phyloP scores from a whole-genome alignment of 2,888 invertebrate genomes.

The Vannuccia rotundouncinata region DNA sequence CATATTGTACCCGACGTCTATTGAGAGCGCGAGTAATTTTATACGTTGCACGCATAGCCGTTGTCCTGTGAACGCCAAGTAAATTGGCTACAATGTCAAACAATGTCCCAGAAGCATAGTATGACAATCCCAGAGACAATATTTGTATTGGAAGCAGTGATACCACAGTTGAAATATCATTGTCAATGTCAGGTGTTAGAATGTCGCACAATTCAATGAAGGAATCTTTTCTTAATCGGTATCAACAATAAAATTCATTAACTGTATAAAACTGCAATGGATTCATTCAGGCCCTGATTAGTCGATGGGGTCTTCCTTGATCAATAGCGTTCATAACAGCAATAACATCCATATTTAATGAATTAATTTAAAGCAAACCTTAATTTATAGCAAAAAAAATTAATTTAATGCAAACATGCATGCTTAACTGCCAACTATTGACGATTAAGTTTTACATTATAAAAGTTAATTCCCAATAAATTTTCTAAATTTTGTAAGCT shows the following conservation, averaged over 20 bases:
- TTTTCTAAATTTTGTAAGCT: not conserved
- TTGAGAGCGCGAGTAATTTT: conserved; percentile 11
- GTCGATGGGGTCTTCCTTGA: conserved; percentile 7
- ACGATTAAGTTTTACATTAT: conserved; percentile 10
- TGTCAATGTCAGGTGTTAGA: conserved; percentile 1
- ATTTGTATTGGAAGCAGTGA: conserved; percentile 29
- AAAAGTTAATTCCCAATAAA: conserved; percentile 20
- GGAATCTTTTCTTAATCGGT: conserved; percentile 18
- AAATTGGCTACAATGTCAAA: not conserved
- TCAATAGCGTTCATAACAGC: not conserved
- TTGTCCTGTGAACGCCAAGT: conserved; percentile 12
- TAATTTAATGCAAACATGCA: no score
- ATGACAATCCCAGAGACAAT: conserved; percentile 18
- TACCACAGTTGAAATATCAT: not conserved
- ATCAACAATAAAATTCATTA: conserved; percentile 5
- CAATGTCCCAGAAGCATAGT: conserved; percentile 24
- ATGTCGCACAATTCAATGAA: conserved; percentile 18
- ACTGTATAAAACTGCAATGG: conserved; percentile 12
- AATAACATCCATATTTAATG: conserved; percentile 14
- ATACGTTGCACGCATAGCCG: conserved; percentile 27
- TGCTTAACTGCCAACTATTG: conserved; percentile 20
- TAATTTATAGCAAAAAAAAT: not conserved
- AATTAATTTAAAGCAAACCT: conserved; percentile 23
- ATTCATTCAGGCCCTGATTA: conserved; percentile 27
- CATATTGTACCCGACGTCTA: conserved; percentile 1